These are phyloP conservation scores for Drosophila pseudotalamancana DNA, from an alignment of 2,888 invertebrate genomes.

Conservation along the genomic window DNA sequence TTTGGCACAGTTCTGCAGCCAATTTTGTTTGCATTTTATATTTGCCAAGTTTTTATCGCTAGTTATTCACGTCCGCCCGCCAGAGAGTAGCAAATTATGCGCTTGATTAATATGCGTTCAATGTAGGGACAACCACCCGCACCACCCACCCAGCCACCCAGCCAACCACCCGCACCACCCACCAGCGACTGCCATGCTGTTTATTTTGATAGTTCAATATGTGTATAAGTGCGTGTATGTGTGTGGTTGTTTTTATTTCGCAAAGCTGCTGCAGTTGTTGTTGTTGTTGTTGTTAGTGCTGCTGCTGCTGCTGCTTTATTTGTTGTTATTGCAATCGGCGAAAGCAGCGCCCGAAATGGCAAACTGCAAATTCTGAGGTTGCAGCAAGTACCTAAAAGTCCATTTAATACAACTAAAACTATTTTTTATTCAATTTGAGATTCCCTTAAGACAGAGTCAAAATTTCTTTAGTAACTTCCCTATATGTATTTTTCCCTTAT, in stretches of 20 bases:
- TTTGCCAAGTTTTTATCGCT: slow-evolving; percentile 78
- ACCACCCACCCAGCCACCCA: neutral
- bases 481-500: too few relatives aligned
- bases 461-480: too few relatives aligned
- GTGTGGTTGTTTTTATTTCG: slow-evolving; percentile 24
- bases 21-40: slow-evolving; percentile 75
- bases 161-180: neutral
- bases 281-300: slow-evolving; percentile 1
- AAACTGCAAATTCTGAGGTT: slow-evolving; percentile 65
- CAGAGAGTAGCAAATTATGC: slow-evolving; percentile 64
- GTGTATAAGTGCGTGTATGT: slow-evolving; percentile 25
- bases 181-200: slow-evolving; percentile 42
- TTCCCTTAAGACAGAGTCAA: too few relatives aligned
- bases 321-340: slow-evolving; percentile 49
- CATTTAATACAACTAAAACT: too few relatives aligned
- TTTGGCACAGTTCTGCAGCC: slow-evolving; percentile 36
- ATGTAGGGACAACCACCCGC: slow-evolving; percentile 37
- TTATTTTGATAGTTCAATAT: slow-evolving; percentile 70
- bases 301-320: slow-evolving; percentile 16
- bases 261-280: neutral
- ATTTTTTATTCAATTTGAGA: too few relatives aligned
- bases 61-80: slow-evolving; percentile 60
- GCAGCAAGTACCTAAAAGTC: too few relatives aligned
- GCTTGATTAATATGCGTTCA: slow-evolving; percentile 76
- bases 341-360: slow-evolving; percentile 60